phyloP scores from a whole-genome alignment of 2,797 vertebrate species.

The Cynodonichthys magdalenae region DNA sequence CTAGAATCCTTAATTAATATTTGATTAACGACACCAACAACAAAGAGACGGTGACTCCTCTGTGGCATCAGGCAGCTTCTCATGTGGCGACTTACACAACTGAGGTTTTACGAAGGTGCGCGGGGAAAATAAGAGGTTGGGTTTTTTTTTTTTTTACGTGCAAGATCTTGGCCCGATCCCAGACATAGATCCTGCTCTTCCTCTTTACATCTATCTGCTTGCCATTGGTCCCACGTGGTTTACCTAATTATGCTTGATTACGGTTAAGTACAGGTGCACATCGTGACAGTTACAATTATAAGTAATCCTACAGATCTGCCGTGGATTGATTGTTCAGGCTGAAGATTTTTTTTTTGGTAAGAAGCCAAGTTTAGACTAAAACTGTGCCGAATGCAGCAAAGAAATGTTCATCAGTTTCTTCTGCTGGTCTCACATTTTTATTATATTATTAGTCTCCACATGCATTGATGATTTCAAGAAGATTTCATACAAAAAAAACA shows the following conservation, averaged over 20 bases:
- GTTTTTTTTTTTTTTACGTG: conserved; percentile 26
- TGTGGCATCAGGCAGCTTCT: conserved; percentile 33
- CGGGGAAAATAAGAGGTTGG: conserved; percentile 32
- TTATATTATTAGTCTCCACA: no score
- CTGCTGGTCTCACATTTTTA: no score
- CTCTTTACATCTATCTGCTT: conserved; percentile 20
- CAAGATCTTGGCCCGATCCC: conserved; percentile 29
- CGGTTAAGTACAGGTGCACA: conserved; percentile 16
- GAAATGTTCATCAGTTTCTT: no score
- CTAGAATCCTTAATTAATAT: not conserved
- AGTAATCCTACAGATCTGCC: no score
- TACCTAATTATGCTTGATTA: conserved; percentile 51
- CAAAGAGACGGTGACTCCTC: conserved; percentile 42
- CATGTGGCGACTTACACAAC: conserved; percentile 44
- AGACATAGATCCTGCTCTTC: conserved; percentile 24
- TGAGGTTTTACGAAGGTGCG: conserved; percentile 37
- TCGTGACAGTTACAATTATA: no score
- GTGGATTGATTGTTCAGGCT: no score
- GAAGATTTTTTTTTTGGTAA: no score
- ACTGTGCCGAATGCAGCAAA: no score
- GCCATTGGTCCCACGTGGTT: conserved; percentile 29
- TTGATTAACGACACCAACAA: not conserved
- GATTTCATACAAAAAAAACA: no score
- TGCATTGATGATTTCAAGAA: no score
- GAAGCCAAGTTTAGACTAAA: no score